Evolutionary conservation across 2,113 vertebrate genomes (phyloP), one percentile per base, ranked within the genome.

Genomic region (Phainopepla nitens): DNA sequence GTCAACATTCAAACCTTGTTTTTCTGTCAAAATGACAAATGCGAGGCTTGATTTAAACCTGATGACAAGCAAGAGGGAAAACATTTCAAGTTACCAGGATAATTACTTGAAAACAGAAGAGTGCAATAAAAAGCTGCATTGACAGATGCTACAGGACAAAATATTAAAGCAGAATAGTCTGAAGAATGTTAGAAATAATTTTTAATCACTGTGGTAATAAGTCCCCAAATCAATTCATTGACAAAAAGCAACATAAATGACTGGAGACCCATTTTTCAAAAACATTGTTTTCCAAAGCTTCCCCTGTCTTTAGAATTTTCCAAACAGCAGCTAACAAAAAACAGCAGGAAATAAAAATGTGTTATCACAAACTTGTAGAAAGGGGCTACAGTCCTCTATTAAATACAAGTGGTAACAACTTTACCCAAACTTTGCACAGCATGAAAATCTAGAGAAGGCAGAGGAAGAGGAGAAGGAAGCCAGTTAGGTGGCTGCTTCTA

Each of bases 21-120:
- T 85, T 90, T 76, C 82, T 60, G 51, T 83, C 41, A 90, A 58
- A 93, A 95, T 60, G 47, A 73, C 28, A 77, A 93, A 91, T 44
- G 25, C 31, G 44, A 77, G n/a, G 31, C 58, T 95, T 93, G 71
- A 90, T 86, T 93, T 86, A 95, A 93, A 82, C 21, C 39, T 83
- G 47, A 62, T 68, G 47, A 90, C 75, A 89, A 83, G 35, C 47
- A 81, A 91, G 68, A 87, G 82, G 47, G 31, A 95, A 92, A 93
- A 86, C 11, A 93, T 61, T 84, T 89, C 80, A 94, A 76, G 45
- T 80, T 89, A 72, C 41, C 18, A 42, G 42, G 28, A 68, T 51
- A 94, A 93, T 90, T 80, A 90, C 36, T 28, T 66, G 42, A 62
- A 58, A 93, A 94, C n/a, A 5, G 16, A 92, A 56, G 10, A 65